These are phyloP conservation scores for Trichonephila clavipes DNA, from an alignment of 1,140 invertebrate genomes.

Conservation along the genomic window DNA sequence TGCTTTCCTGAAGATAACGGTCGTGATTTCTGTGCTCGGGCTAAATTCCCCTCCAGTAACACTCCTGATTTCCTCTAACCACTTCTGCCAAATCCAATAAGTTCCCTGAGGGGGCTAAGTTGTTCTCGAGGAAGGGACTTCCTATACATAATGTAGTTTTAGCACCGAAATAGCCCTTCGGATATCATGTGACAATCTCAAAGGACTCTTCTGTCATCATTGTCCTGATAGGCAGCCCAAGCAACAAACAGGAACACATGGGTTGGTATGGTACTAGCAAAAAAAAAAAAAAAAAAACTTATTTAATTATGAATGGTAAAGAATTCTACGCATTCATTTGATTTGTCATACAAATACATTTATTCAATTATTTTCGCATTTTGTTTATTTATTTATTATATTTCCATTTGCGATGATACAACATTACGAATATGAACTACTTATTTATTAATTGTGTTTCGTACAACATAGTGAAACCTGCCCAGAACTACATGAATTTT, in stretches of 20 bases:
- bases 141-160: neutral
- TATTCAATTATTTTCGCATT: too few species aligned
- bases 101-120: neutral
- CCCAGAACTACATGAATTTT: too few species aligned
- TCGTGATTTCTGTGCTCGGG: neutral
- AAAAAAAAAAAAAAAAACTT: neutral
- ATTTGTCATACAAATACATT: too few species aligned
- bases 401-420: too few species aligned
- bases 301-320: too few species aligned
- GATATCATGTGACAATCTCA: conserved; percentile 7
- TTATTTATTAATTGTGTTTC: too few species aligned
- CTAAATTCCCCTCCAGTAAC: neutral
- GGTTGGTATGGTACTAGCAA: neutral
- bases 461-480: too few species aligned
- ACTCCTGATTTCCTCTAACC: conserved; percentile 17
- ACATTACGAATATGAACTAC: too few species aligned
- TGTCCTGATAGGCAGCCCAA: neutral
- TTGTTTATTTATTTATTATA: too few species aligned
- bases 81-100: conserved; percentile 24
- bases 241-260: neutral
- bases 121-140: neutral
- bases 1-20: neutral
- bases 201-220: neutral
- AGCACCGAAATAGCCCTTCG: neutral
- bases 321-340: too few species aligned